phyloP scores from a whole-genome alignment of 2,888 invertebrate species.

The Blastobasis adustella region DNA sequence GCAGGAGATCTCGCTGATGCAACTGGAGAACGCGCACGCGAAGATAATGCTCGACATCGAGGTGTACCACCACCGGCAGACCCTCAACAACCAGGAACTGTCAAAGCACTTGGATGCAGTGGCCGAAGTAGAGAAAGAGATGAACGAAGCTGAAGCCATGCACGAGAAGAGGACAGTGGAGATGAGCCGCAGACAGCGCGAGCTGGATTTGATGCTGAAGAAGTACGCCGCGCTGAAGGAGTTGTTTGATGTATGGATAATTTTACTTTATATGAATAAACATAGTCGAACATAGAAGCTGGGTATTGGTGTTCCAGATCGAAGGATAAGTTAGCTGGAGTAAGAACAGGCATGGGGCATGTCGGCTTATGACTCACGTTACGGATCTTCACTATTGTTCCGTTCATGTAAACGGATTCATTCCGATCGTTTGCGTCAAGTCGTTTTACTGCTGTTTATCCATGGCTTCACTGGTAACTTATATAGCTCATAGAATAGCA shows the following conservation, averaged over 20 bases:
- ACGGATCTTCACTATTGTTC: no score
- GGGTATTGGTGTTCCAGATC: no score
- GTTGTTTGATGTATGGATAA: conserved; percentile 53
- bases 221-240: conserved; percentile 45
- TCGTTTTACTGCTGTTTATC: no score
- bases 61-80: conserved; percentile 55
- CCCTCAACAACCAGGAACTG: conserved; percentile 38
- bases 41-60: conserved; percentile 75
- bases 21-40: conserved; percentile 75
- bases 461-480: no score
- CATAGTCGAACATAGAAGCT: no score
- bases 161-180: conserved; percentile 40
- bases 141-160: conserved; percentile 43
- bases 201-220: conserved; percentile 51
- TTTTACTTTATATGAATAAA: no score
- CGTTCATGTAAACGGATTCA: no score
- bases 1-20: conserved; percentile 70
- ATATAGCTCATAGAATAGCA: no score
- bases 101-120: conserved; percentile 44
- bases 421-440: no score
- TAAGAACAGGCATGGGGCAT: no score
- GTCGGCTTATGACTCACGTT: no score
- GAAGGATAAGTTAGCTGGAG: no score
- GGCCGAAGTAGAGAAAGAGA: conserved; percentile 45
- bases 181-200: conserved; percentile 53